Evolutionary conservation across 2,888 invertebrate genomes (phyloP).

Genomic region (Biston betularia): DNA sequence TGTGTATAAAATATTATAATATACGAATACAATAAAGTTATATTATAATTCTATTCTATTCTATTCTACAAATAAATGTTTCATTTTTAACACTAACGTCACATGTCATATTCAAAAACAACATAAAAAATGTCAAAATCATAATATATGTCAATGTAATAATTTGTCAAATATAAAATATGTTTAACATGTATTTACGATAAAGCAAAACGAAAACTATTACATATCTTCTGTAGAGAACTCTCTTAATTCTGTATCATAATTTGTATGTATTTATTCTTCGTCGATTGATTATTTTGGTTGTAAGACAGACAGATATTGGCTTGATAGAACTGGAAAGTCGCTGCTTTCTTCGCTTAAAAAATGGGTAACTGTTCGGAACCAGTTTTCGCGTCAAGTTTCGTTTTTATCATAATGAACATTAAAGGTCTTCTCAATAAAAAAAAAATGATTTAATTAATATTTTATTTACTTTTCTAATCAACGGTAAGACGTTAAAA

Average conservation of each 20-base stretch:
- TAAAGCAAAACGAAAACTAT: too few relatives aligned
- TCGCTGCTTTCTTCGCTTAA: conserved; percentile 20
- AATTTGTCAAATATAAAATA: too few relatives aligned
- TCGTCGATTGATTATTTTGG: conserved; percentile 10
- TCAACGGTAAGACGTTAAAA: background rate
- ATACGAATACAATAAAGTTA: too few relatives aligned
- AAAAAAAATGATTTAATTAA: conserved; percentile 3
- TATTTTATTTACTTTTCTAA: background rate
- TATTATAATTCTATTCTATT: too few relatives aligned
- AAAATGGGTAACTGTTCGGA: conserved; percentile 11
- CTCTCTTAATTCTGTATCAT: background rate
- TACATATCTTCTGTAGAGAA: too few relatives aligned
- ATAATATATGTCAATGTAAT: too few relatives aligned
- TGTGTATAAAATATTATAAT: too few relatives aligned
- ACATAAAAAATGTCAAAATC: too few relatives aligned
- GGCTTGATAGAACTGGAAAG: conserved; percentile 21
- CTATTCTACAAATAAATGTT: too few relatives aligned
- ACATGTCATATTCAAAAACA: too few relatives aligned
- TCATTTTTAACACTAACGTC: too few relatives aligned
- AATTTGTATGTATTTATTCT: background rate
- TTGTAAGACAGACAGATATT: conserved; percentile 6
- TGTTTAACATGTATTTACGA: too few relatives aligned
- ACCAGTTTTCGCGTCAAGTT: conserved; percentile 25
- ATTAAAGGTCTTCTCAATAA: conserved; percentile 10
- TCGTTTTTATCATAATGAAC: conserved; percentile 7